phyloP scores from a whole-genome alignment of 1,140 invertebrate species.

The Drosophila saltans region DNA sequence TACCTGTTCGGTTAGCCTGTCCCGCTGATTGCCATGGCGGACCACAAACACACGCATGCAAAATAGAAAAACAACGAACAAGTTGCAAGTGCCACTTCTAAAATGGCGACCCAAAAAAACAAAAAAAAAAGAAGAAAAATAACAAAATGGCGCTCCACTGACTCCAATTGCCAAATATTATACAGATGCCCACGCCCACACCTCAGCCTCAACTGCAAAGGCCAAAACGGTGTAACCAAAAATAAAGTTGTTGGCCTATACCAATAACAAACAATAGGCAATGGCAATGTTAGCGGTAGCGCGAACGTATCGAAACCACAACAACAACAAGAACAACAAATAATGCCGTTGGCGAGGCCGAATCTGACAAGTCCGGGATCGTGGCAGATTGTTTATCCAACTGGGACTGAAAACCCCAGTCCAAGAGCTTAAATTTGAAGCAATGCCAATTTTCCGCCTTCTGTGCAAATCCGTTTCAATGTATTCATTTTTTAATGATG shows the following conservation, averaged over 20 bases:
- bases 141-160: conserved; percentile 13
- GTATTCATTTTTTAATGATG: not conserved
- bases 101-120: conserved; percentile 15
- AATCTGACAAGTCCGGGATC: not conserved
- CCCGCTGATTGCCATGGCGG: conserved; percentile 29
- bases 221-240: conserved; percentile 38
- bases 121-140: not conserved
- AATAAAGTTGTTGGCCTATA: conserved; percentile 7
- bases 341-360: not conserved
- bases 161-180: conserved; percentile 13
- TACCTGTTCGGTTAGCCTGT: conserved; percentile 51
- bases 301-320: not conserved
- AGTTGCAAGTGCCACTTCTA: conserved; percentile 24
- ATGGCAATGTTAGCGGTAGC: not conserved
- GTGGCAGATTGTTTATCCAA: conserved; percentile 35
- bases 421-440: not conserved
- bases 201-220: conserved; percentile 23
- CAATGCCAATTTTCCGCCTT: conserved; percentile 22
- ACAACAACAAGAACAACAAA: not conserved
- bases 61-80: conserved; percentile 28
- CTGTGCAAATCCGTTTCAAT: conserved; percentile 8
- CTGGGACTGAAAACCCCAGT: conserved; percentile 19
- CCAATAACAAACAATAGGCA: conserved; percentile 17
- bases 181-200: not conserved
- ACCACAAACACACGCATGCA: conserved; percentile 20